Base-by-base conservation (phyloP, 2,113 vertebrate species). In the Clarias macrocephalus region DNA sequence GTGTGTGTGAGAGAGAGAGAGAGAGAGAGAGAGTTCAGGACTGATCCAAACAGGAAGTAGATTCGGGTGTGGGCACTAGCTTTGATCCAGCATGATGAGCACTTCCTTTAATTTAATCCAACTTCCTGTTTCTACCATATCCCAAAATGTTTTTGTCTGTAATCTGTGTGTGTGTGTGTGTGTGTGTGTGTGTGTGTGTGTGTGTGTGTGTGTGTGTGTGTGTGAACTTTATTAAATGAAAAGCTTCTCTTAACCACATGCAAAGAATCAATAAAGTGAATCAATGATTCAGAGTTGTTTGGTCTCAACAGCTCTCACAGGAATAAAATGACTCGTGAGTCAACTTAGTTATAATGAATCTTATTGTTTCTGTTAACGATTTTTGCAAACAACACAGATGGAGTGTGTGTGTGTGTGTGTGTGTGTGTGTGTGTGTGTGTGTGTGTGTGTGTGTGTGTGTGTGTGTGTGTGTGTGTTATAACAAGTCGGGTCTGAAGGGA, bases 71-170 rank as follows among this genome's bases (percentile, higher is more conserved):
- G 48, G 6, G 52, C 19, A 3, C 8, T 13, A 68, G 18, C 42
- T 77, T 66, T 37, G 85, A 42, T 80, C 56, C 5, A 60, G 60
- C n/a, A 52, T 80, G n/a, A 77, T 87, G n/a, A 72, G 25, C 65
- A 65, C 21, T 79, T 88, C 83, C 48, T 87, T 87, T 84, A 81
- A 30, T 57, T 73, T 77, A 65, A 48, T 30, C 42, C 18, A 57
- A 52, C 19, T 37, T 84, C n/a, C 75, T 48, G 30, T 48, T 85
- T 37, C 68, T 62, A 21, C 54, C 63, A 11, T 42, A 13, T 52
- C 21, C 42, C 42, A 52, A 76, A 76, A 83, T 33, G 56, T 19
- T 77, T 77, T 66, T 42, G 23, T 83, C 30, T 76, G 59, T 62
- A 81, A 81, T 81, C 28, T 57, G 54, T 57, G 54, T 57, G 54